Conservation (phyloP, 2,888 invertebrate species). For the Melieria picta region DNA sequence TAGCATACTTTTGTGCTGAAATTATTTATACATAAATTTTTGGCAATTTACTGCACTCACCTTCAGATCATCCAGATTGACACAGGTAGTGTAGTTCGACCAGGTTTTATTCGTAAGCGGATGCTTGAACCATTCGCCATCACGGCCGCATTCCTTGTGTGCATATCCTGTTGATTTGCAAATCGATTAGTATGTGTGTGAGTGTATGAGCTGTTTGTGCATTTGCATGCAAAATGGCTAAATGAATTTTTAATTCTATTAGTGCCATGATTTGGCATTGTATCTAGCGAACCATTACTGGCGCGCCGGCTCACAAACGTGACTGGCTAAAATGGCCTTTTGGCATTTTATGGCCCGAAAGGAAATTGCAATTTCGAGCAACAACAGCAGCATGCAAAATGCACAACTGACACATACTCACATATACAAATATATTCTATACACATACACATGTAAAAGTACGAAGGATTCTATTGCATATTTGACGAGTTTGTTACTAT, state of each 20-base stretch:
- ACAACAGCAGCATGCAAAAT: not conserved
- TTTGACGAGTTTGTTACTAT: too few relatives aligned
- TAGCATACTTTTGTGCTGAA: not conserved
- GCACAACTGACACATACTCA: too few relatives aligned
- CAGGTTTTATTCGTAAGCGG: conserved; percentile 80
- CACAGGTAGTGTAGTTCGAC: conserved; percentile 92
- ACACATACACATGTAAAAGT: too few relatives aligned
- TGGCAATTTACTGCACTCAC: conserved; percentile 66
- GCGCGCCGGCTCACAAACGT: not conserved
- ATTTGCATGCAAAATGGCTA: not conserved
- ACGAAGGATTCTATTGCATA: too few relatives aligned
- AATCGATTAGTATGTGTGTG: not conserved
- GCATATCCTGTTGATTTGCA: conserved; percentile 73
- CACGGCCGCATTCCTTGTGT: conserved; percentile 81
- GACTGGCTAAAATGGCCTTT: not conserved
- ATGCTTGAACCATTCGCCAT: conserved; percentile 87
- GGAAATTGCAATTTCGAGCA: not conserved
- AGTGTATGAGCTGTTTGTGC: not conserved
- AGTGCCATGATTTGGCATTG: not conserved
- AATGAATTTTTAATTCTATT: conserved; percentile 22
- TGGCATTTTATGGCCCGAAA: not conserved
- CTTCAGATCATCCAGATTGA: conserved; percentile 75
- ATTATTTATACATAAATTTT: conserved; percentile 39
- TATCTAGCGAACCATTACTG: not conserved
- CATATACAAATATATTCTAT: too few relatives aligned